Evolutionary conservation across 2,113 vertebrate genomes (phyloP), one percentile per base, ranked within the genome.

Genomic region (Falco punctatus): DNA sequence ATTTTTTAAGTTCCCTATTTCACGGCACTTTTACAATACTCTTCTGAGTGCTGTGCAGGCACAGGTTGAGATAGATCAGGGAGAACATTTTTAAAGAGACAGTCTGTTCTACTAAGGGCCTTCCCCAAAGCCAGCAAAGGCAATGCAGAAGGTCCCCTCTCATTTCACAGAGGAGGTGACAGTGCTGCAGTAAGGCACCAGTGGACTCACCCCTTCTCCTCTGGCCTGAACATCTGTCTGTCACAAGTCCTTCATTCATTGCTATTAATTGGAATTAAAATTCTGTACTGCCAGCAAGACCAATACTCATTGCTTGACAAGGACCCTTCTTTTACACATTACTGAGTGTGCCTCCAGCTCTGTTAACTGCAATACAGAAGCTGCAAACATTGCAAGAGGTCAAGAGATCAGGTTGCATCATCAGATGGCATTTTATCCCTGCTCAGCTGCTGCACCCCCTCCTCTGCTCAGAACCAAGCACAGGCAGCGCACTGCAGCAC

Each of bases 401-500:
- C 9, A 32, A 38, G 40, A 33, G 30, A 5, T 16, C 15, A 16
- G 24, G 15, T 2, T 10, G 26, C 19, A 13, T 6, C 42, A 20
- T 55, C 5, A 1, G n/a, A 10, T 1, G 19, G 30, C 27, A 3
- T 9, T 15, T 22, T 7, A 13, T 27, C 1, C 4, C 35, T n/a
- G 83, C 44, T 27, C 44, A 3, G 61, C 13, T 17, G 55, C 7
- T 7, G 61, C 3, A 1, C 28, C n/a, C 20, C 2, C n/a, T 10
- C 21, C 61, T 33, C 28, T 16, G 14, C 35, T 5, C 35, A 42
- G 28, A 19, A 5, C 9, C 2, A 4, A 19, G 71, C 22, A 2
- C 38, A 3, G 38, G 38, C 52, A 14, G 21, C 0, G 30, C 30
- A 6, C 30, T 3, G 6, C 8, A 2, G 38, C 14, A 38, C 51